Conservation (phyloP, 2,113 vertebrate genomes). For the Phylloscopus trochilus region DNA sequence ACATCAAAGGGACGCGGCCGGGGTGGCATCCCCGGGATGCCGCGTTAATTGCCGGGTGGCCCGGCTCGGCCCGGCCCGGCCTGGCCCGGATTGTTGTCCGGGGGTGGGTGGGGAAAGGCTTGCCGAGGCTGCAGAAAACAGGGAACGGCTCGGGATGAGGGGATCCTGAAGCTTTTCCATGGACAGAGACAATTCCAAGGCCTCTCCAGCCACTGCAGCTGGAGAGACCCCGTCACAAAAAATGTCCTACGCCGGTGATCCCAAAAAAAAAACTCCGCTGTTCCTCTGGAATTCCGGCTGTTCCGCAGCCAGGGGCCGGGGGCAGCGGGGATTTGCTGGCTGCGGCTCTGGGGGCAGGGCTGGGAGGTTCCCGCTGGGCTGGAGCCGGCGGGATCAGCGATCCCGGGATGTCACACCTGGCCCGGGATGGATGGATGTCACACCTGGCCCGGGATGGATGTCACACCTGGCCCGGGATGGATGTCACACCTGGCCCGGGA, state of each 20-base stretch:
- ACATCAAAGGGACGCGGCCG: background rate
- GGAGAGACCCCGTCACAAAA: background rate
- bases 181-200: background rate
- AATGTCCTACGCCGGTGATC: background rate
- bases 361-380: no score
- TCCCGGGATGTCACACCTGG: no score
- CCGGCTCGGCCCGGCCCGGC: background rate
- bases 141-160: background rate
- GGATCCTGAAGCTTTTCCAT: rapidly evolving
- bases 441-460: no score
- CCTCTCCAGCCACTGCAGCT: no score
- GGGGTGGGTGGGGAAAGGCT: background rate
- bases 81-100: background rate
- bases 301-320: no score
- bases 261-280: background rate
- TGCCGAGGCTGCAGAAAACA: background rate
- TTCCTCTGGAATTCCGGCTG: no score
- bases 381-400: no score
- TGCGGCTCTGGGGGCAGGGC: no score
- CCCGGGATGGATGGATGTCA: no score
- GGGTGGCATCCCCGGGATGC: background rate
- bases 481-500: no score
- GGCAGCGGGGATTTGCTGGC: background rate
- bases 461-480: no score
- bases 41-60: background rate